Percentiles rank a stretch among this genome's conserved stretches.
These are phyloP conservation scores for Paramormyrops kingsleyae DNA, from an alignment of 2,113 vertebrate genomes.

Conservation along the genomic window DNA sequence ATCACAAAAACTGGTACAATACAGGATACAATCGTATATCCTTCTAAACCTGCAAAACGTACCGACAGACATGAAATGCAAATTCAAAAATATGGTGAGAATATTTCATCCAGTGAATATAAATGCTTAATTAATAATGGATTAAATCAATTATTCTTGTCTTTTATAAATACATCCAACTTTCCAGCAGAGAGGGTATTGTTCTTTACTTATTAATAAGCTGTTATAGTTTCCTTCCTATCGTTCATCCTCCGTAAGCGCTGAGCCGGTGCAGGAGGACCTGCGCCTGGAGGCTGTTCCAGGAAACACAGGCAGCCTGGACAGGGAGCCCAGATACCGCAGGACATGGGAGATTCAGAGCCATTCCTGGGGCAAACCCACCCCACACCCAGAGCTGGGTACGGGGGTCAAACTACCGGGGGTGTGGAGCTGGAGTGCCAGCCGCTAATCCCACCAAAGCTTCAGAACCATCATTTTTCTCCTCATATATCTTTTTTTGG, in stretches of 20 bases:
- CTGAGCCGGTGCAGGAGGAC: not conserved
- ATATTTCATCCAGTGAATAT: not conserved
- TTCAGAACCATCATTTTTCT: not conserved
- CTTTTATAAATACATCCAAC: not conserved
- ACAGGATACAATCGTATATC: not conserved
- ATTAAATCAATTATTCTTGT: not conserved
- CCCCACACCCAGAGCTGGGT: not conserved
- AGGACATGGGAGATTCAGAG: not conserved
- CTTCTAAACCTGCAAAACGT: not conserved
- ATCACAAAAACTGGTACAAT: not conserved
- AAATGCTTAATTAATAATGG: not conserved
- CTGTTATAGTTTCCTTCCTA: not conserved
- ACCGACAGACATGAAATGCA: not conserved
- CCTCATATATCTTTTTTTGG: not conserved
- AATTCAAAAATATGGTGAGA: not conserved
- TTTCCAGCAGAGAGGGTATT: not conserved
- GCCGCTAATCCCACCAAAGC: not conserved
- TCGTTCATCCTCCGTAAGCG: not conserved
- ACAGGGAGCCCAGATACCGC: not conserved
- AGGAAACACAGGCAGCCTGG: not conserved
- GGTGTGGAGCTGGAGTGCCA: not conserved
- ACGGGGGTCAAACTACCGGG: not conserved
- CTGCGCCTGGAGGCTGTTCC: not conserved
- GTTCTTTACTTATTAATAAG: not conserved
- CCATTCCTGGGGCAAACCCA: not conserved